A percentile compares a stretch with the other conserved stretches of the same genome.
These are phyloP conservation scores for Cinara cedri DNA, from an alignment of 2,888 invertebrate genomes.

Conservation along the genomic window DNA sequence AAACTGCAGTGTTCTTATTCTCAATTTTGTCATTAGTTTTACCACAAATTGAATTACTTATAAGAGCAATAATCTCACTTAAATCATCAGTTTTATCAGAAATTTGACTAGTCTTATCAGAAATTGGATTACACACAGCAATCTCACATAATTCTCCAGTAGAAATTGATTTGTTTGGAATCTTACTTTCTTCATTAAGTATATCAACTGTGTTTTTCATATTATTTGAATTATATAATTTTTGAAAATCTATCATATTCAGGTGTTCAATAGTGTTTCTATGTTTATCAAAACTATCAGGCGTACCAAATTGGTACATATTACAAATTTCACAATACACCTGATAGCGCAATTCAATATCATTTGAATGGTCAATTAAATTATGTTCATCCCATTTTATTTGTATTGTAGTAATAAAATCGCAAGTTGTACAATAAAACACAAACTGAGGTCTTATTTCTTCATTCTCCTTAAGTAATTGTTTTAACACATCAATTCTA, in stretches of 20 bases:
- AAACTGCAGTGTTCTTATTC: neutral
- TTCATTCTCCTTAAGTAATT: neutral
- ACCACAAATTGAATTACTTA: neutral
- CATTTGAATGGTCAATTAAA: neutral
- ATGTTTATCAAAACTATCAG: slow-evolving; percentile 21
- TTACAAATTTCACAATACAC: slow-evolving; percentile 19
- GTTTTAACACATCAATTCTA: neutral
- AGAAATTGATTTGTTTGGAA: neutral
- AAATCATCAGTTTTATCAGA: no score
- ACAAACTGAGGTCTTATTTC: neutral
- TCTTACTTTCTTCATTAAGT: neutral
- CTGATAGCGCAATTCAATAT: neutral
- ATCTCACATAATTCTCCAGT: no score
- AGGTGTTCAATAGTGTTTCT: slow-evolving; percentile 31
- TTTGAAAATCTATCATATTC: slow-evolving; percentile 26
- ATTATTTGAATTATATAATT: neutral
- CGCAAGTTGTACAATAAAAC: slow-evolving; percentile 36
- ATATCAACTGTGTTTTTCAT: neutral
- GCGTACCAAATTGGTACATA: slow-evolving; percentile 7
- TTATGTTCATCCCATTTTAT: slow-evolving; percentile 13
- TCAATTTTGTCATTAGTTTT: slow-evolving; percentile 2
- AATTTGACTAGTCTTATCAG: neutral
- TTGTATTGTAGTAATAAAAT: slow-evolving; percentile 21
- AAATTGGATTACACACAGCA: neutral
- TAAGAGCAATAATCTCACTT: no score